Base-by-base conservation (phyloP, 2,888 invertebrate species). In the Trichopria drosophilae region DNA sequence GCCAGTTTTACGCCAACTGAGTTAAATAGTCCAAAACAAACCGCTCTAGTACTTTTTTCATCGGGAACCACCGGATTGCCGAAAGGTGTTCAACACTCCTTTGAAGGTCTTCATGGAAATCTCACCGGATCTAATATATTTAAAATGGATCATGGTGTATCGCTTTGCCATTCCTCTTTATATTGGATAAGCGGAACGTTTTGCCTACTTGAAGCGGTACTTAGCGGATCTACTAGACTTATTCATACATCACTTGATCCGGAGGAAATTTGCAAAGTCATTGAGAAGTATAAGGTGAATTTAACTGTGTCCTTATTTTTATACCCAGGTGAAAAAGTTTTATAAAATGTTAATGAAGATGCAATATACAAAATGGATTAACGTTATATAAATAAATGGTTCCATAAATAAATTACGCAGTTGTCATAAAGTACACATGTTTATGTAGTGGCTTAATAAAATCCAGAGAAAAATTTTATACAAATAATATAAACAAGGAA, bases 61-160 rank as follows among this genome's bases (percentile, higher is more conserved):
- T 73, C 73, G 1, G 73, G 73, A 1, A 70, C 67, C 0, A 72
- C 69, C 0, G 72, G 69, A 0, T 24, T 62, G 3, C 68, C 73
- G 0, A 73, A 73, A 26, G 69, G 66, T 2, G 63, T 66, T 0
- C 57, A 67, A 3, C 32, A 69, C 1, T 59, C 69, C 2, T 66
- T 72, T 40, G 45, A 55, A 13, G 42, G 57, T 10, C n/a, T 70
- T 4, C 40, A 68, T 15, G 28, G 48, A 3, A 56, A 62, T 35
- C 26, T 58, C 23, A 37, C 46, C 13, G 10, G 42, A 1, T 20
- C 55, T 12, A 24, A 41, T 18, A 34, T 4, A 2, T 24, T 4
- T 1, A 15, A 55, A 0, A 3, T 22, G 7, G 4, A 46, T 7
- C 1, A 5, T 1, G 39, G 28, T 20, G 55, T 53, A 1, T 44